Percentiles rank a stretch among this genome's conserved stretches.
phyloP scores from a whole-genome alignment of 2,797 vertebrate species.

The Chromis chromis region DNA sequence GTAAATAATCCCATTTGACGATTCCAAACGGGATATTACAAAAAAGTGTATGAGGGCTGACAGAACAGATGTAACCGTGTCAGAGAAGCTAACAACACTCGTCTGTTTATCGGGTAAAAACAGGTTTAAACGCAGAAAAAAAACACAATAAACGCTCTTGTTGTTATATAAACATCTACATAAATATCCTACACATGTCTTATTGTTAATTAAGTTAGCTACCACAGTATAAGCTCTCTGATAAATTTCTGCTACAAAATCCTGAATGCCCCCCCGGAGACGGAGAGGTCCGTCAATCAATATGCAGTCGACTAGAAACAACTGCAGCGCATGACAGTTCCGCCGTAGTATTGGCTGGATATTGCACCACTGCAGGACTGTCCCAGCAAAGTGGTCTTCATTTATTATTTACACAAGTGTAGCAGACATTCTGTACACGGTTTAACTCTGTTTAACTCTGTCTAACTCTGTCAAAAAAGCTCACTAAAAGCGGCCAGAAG shows the following conservation, averaged over 20 bases:
- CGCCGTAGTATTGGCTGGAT: accelerated
- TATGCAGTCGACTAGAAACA: constrained; percentile 52
- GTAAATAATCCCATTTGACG: not conserved
- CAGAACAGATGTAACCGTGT: not conserved
- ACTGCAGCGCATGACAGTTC: not conserved
- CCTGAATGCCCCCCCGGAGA: constrained; percentile 48
- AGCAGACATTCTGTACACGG: not conserved
- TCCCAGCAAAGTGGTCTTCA: not conserved
- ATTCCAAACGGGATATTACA: not conserved
- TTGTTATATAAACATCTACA: not conserved
- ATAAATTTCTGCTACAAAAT: not conserved
- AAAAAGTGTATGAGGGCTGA: not conserved
- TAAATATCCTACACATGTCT: not conserved
- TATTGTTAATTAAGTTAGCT: not conserved
- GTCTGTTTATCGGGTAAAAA: not conserved
- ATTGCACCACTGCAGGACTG: not conserved
- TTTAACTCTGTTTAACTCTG: too few relatives aligned
- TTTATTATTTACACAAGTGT: not conserved
- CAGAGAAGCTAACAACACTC: not conserved
- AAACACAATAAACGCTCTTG: not conserved
- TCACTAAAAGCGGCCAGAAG: too few relatives aligned
- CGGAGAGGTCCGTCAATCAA: accelerated
- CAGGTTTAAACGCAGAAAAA: not conserved
- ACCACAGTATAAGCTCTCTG: accelerated
- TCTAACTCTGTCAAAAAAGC: too few relatives aligned